Percentiles rank a stretch among this genome's conserved stretches.
These are phyloP conservation scores for Agrochola lota DNA, from an alignment of 2,888 invertebrate genomes.

Conservation along the genomic window DNA sequence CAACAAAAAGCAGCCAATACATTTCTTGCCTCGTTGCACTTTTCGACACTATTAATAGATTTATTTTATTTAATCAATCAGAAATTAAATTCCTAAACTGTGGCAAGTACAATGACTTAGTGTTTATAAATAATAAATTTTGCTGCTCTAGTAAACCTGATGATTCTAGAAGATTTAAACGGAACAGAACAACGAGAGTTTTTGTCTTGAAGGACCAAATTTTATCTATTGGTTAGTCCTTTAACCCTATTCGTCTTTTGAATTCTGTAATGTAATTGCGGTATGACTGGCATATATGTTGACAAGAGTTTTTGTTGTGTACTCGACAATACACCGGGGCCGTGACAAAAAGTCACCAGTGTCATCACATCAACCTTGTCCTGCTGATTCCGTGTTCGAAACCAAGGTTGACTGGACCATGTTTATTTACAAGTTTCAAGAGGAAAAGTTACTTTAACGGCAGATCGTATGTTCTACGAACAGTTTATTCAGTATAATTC, in stretches of 20 bases:
- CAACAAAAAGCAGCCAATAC: slow-evolving; percentile 12
- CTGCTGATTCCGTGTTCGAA: slow-evolving; percentile 79
- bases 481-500: slow-evolving; percentile 12
- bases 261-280: slow-evolving; percentile 41
- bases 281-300: slow-evolving; percentile 52
- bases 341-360: slow-evolving; percentile 76
- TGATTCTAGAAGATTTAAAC: slow-evolving; percentile 22
- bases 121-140: slow-evolving; percentile 16
- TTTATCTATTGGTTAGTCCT: neutral
- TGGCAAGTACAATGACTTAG: slow-evolving; percentile 51
- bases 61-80: slow-evolving; percentile 7
- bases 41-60: slow-evolving; percentile 28
- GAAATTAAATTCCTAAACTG: slow-evolving; percentile 45
- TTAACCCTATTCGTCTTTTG: slow-evolving; percentile 1
- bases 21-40: slow-evolving; percentile 38
- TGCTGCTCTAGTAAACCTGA: slow-evolving; percentile 25
- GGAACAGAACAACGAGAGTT: neutral
- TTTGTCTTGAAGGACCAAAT: slow-evolving; percentile 15
- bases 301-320: slow-evolving; percentile 65
- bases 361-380: slow-evolving; percentile 81
- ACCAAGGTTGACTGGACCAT: slow-evolving; percentile 74
- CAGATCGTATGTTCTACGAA: neutral
- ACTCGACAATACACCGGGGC: slow-evolving; percentile 65
- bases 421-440: slow-evolving; percentile 41
- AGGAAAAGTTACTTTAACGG: slow-evolving; percentile 36